These are phyloP conservation scores for Halichoeres trimaculatus DNA, from an alignment of 2,113 vertebrate species.

Conservation along the genomic window DNA sequence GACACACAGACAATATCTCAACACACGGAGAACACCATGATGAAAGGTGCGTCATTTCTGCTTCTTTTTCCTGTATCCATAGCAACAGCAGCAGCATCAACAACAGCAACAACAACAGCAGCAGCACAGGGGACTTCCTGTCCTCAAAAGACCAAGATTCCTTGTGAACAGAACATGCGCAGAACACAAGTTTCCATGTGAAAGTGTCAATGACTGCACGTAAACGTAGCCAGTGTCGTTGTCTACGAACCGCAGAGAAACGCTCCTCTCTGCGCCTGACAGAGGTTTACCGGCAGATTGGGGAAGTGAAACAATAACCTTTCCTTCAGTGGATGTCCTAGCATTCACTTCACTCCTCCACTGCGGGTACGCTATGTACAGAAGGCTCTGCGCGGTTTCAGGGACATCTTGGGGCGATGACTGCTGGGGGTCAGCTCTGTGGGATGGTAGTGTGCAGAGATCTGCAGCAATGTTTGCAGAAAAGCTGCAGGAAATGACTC, in stretches of 20 bases:
- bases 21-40: too few relatives aligned
- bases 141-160: too few relatives aligned
- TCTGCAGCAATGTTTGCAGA: background rate
- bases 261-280: conserved; percentile 40
- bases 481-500: conserved; percentile 9
- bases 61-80: too few relatives aligned
- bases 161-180: too few relatives aligned
- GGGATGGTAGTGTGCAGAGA: background rate
- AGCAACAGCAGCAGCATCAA: too few relatives aligned
- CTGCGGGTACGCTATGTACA: background rate
- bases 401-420: conserved; percentile 19
- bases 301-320: conserved; percentile 15
- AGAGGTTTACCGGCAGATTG: conserved; percentile 38
- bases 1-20: too few relatives aligned
- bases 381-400: conserved; percentile 6
- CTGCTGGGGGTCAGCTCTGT: background rate
- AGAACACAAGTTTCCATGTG: too few relatives aligned
- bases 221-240: too few relatives aligned
- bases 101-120: too few relatives aligned
- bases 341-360: conserved; percentile 4
- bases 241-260: conserved; percentile 17
- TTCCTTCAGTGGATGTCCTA: background rate
- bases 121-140: too few relatives aligned
- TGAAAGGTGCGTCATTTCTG: too few relatives aligned
- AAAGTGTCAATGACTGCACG: too few relatives aligned